Conservation (phyloP, 2,888 invertebrate species). For the Cryptophagus acutangulus region DNA sequence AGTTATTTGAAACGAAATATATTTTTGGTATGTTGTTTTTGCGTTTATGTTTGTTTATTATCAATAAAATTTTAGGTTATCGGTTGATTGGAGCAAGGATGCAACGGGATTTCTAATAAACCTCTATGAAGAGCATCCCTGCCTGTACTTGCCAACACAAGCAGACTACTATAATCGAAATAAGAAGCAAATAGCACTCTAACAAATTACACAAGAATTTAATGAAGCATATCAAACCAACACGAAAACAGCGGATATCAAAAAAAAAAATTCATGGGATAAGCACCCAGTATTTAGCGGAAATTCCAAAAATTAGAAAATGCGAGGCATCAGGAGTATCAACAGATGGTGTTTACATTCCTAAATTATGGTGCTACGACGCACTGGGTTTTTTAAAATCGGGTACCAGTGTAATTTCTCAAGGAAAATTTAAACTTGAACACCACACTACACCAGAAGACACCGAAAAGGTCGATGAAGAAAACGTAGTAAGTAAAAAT, state of each 20-base stretch:
- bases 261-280: slow-evolving; percentile 1
- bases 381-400: background rate
- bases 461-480: background rate
- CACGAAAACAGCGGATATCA: background rate
- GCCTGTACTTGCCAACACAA: too few species aligned
- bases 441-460: background rate
- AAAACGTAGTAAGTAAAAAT: background rate
- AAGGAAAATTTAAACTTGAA: background rate
- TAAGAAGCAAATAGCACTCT: background rate
- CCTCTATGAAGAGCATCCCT: background rate
- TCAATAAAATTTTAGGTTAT: too few species aligned
- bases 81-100: background rate
- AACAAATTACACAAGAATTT: background rate
- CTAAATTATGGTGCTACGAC: slow-evolving; percentile 7
- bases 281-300: slow-evolving; percentile 6
- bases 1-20: too few species aligned
- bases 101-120: background rate
- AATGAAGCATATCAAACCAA: background rate
- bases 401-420: background rate
- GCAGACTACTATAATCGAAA: slow-evolving; percentile 1
- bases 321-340: background rate
- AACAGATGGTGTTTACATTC: slow-evolving; percentile 2
- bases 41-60: too few species aligned
- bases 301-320: slow-evolving; percentile 8
- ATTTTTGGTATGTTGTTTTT: too few species aligned